Evolutionary conservation across 2,113 vertebrate species (phyloP), one percentile per base, ranked within the genome.

Genomic region (Daubentonia madagascariensis): DNA sequence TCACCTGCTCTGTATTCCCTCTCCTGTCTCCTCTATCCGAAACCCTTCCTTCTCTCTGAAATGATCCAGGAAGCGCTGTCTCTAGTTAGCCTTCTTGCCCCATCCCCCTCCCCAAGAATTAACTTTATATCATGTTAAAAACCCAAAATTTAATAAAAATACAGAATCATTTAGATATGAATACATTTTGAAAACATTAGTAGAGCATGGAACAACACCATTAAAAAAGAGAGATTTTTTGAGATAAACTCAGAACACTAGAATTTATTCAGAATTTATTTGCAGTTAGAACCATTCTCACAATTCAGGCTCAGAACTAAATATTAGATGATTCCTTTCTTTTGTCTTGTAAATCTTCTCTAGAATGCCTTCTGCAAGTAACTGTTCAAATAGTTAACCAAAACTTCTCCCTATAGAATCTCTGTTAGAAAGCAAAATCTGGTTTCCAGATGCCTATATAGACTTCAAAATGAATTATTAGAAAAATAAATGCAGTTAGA

Each of bases 391-490:
- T 28, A 32, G 8, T 45, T 65, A 72, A 79, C 14, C 43, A n/a
- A 59, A 67, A 65, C 32, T 73, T 52, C 23, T 93, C 8, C n/a
- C 54, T 35, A 32, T 32, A 79, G 43, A 45, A n/a, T 45, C 12
- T 80, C n/a, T 81, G 35, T 63, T 79, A 35, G 12, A 93, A 85
- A n/a, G 22, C 12, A 85, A 65, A 89, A 59, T 73, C 5, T 25
- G 35, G 35, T 57, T 16, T 65, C 7, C 18, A 75, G 23, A 87
- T 59, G 40, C 17, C 52, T 59, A 72, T 32, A 37, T 12, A 73
- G 11, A 90, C 28, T 97, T 95, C 37, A 94, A 43, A 96, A 93
- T n/a, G 84, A n/a, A 65, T 3, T 81, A 17, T 78, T 43, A 40
- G 8, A 89, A 96, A 37, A 70, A 93, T 70, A 80, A 4, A 7